Evolutionary conservation across 2,888 invertebrate genomes (phyloP), one percentile per base, ranked within the genome.

Genomic region (Acleris cristana): DNA sequence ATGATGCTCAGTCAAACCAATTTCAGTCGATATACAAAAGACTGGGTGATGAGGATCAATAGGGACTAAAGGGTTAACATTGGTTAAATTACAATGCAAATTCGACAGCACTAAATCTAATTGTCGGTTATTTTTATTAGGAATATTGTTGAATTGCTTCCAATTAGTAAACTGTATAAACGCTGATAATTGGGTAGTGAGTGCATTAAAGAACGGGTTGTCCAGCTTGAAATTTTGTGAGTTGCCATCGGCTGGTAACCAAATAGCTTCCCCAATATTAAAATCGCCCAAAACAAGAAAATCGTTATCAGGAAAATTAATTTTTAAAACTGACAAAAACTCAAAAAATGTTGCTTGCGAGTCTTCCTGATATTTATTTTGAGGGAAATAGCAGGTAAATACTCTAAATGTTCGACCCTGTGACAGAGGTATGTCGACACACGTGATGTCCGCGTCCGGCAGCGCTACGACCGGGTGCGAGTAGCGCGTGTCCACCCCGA

Each of bases 1-100:
- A 4, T 45, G 23, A 45, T 45, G 23, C 23, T 57, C 44, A 23
- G 7, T 57, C 45, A 3, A 45, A 45, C 57, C 44, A 4, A 57
- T 10, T 45, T 57, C 57, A 44, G 23, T 45, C 57, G 44, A 21
- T 57, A 57, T n/a, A 21, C 21, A 8, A 69, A 44, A 16, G 64
- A 64, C 51, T 26, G 69, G 69, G 49, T 69, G 69, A 63, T 69
- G 65, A n/a, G 14, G 4, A 30, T 69, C 69, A n/a, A 58, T 18
- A 1, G 58, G 58, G 1, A 58, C 21, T 56, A 60, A 6, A 44
- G 63, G 64, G 16, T 45, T 34, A 18, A 23, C 45, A n/a, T 6
- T 26, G 16, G 19, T 12, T 3, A 55, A 23, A 1, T 40, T 2
- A 23, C 40, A 58, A 4, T 12, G 1, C n/a, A 49, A 26, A 18